Base-by-base conservation (phyloP, 2,888 invertebrate genomes). In the Tricholauxania praeusta region DNA sequence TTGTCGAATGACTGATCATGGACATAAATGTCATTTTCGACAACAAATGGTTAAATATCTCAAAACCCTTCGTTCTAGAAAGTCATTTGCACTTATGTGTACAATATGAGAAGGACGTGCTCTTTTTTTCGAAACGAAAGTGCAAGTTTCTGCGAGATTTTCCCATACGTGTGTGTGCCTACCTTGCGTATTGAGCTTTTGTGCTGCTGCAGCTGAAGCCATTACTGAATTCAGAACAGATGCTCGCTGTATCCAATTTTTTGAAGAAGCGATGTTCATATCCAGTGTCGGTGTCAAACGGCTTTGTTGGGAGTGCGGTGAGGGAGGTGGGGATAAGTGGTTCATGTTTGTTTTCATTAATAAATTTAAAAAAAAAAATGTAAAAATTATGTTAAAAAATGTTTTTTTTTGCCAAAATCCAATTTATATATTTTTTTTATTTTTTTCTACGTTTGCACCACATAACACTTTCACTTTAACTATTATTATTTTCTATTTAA, bases 281-380 rank as follows among this genome's bases (percentile, higher is more conserved):
- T 84, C 85, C 62, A 87, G 77, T 62, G 83, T 76, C 52, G 79
- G 79, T 64, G 72, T 75, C 72, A 82, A 82, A 78, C 82, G 84
- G 71, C 80, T 82, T 64, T 80, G 79, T 71, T 76, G 83, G 60
- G 87, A 86, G 72, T 86, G 86, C 59, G 87, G 87, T 62, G 87
- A 87, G 66, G 87, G 86, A 71, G 88, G 87, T 60, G 87, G 87
- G 70, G 87, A 87, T 65, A 87, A 80, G 76, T 87, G 87, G 78
- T 87, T 87, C 87, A 87, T 87, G 15, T 75, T 19, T 57, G 32
- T 59, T 57, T 57, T 68, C 32, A 39, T 63, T 63, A n/a, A 62
- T 49, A 12, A 19, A 59, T 22, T 17, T 8, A 32, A 28, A 17
- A 15, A 17, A 32, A 28, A 17, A 15, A n/a, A 14, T n/a, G 28